These are phyloP conservation scores for Biston betularia DNA, from an alignment of 2,888 invertebrate genomes.

Conservation along the genomic window DNA sequence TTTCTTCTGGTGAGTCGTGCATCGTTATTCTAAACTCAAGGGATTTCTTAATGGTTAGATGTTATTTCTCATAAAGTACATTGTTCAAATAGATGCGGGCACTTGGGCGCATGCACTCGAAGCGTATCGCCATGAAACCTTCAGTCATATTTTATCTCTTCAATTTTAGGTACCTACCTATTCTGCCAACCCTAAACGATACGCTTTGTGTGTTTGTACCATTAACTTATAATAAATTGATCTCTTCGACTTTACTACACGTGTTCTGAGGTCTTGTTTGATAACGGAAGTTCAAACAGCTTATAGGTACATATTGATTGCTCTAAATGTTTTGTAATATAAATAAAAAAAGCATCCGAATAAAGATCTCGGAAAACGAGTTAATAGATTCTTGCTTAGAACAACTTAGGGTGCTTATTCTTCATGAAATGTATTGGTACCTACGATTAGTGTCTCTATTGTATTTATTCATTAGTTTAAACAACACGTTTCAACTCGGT, in stretches of 20 bases:
- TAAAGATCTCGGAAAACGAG: background rate
- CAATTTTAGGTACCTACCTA: background rate
- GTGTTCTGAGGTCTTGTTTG: slow-evolving; percentile 24
- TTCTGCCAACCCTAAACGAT: slow-evolving; percentile 3
- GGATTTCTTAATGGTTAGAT: slow-evolving; percentile 43
- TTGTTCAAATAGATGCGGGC: slow-evolving; percentile 31
- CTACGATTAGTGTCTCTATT: slow-evolving; percentile 29
- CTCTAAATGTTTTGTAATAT: slow-evolving; percentile 7
- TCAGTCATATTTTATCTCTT: background rate
- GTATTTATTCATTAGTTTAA: slow-evolving; percentile 51
- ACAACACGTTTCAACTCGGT: slow-evolving; percentile 37
- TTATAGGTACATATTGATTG: slow-evolving; percentile 8
- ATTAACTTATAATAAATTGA: slow-evolving; percentile 27
- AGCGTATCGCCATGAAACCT: slow-evolving; percentile 13
- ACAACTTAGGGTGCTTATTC: slow-evolving; percentile 14
- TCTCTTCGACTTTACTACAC: slow-evolving; percentile 21
- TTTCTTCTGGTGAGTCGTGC: slow-evolving; percentile 50
- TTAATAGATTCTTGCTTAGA: background rate
- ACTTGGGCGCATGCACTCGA: slow-evolving; percentile 18
- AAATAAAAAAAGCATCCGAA: slow-evolving; percentile 2
- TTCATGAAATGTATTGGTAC: slow-evolving; percentile 9
- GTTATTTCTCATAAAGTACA: slow-evolving; percentile 52
- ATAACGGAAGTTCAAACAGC: slow-evolving; percentile 23
- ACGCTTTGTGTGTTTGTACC: slow-evolving; percentile 25
- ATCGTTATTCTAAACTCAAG: slow-evolving; percentile 43